Base-by-base conservation (phyloP, 2,888 invertebrate species). In the Ormyrus rosae region DNA sequence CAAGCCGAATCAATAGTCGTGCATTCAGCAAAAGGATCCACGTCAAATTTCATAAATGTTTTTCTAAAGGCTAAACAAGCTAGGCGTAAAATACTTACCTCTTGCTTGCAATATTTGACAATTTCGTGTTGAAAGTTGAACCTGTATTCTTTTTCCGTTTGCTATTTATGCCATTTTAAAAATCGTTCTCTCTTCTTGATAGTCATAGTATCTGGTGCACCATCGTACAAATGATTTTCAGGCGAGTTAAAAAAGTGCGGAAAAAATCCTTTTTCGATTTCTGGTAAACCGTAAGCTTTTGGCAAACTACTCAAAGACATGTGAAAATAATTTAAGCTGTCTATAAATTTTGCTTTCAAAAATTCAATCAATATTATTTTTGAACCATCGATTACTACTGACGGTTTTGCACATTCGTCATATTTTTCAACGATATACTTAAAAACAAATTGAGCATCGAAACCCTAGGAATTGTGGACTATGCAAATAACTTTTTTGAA, bases 1-100 rank as follows among this genome's bases (percentile, higher is more conserved):
- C 87, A 89, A 4, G 85, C 85, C 9, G 82, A 78, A 7, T 84
- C 83, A 8, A 85, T 83, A 1, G 85, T 85, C 2, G 82, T 79
- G 7, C 80, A 56, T 19, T 83, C 83, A 0, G 56, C 53, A 63
- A 86, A 85, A 2, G 85, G 85, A 60, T 83, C 84, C 2, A 85
- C 80, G 34, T 34, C 34, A 34, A 34, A 34, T 34, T 34, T 34
- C 34, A 34, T 34, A 34, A 34, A 34, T 34, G 34, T 2, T 34
- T 34, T 34, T 34, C 34, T 34, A 34, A 34, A 34, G 2, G 0
- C 34, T 34, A 34, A 34, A 2, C 34, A 34, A 34, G 34, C 2
- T 34, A 34, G 2, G 2, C 34, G 34, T 34, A 34, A 34, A 34
- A 34, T 34, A 34, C 1, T 34, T 34, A 34, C 34, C 1, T 34